Base-by-base conservation (phyloP, 2,797 vertebrate species). In the Rhabdomys pumilio region DNA sequence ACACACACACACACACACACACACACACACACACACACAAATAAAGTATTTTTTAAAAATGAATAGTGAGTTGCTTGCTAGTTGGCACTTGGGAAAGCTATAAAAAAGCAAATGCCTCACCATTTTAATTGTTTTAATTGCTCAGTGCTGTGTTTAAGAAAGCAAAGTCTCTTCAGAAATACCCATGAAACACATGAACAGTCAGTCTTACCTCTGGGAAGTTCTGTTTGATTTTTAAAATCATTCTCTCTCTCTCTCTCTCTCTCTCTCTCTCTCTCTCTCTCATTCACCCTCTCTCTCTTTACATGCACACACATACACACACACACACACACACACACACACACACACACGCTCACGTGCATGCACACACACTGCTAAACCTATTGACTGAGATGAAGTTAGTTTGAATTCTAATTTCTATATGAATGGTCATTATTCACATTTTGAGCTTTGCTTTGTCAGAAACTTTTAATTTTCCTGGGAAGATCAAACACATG, bases 361-460 rank as follows among this genome's bases (percentile, higher is more conserved):
- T 38, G 38, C 38, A 38, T 38, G 38, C 50, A 50, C 19, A 31
- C 38, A 90, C 79, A 89, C 59, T n/a, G 95, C 80, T 55, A 92
- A 91, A 83, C 4, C 89, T 47, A 81, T 95, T 91, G 93, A 95
- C 0, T 20, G n/a, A 91, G 29, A 67, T 24, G 75, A 89, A 89
- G 4, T 59, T 5, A 87, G 0, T 65, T 73, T 89, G 65, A 96
- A 93, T 92, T n/a, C 4, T 79, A 10, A 92, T 96, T 94, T 97
- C 91, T 97, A 94, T 96, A 85, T 91, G 95, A 96, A 84, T 92
- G 90, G 59, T 75, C 81, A 96, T 57, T 96, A 97, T 97, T 96
- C 90, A 80, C 65, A 93, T 63, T 20, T 92, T 97, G 85, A 14
- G 69, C 3, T 94, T 81, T 17, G 3, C 41, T 34, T 17, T 29